A percentile compares a stretch with the other conserved stretches of the same genome.
Evolutionary conservation across 2,888 invertebrate species (phyloP).

Genomic region (Norana najaformis): DNA sequence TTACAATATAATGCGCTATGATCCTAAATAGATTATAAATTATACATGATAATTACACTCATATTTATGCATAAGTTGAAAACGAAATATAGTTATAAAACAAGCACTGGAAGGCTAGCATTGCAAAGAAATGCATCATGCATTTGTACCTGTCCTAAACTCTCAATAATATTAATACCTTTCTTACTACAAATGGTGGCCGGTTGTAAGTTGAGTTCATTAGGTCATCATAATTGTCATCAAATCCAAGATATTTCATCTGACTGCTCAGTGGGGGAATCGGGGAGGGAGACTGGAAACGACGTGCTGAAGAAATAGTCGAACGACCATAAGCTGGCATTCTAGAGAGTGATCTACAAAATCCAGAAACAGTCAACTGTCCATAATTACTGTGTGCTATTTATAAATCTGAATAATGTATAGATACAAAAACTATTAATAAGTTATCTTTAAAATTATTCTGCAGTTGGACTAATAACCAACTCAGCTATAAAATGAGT

Average conservation of each 20-base stretch:
- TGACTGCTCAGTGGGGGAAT: neutral
- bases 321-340: neutral
- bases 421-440: too few species aligned
- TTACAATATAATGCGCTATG: neutral
- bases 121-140: too few species aligned
- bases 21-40: neutral
- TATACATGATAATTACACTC: too few species aligned
- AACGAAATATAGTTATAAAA: neutral
- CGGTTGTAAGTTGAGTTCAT: slow-evolving; percentile 16
- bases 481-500: too few species aligned
- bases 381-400: too few species aligned
- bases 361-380: too few species aligned
- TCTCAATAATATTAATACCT: slow-evolving; percentile 20
- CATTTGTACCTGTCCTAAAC: neutral
- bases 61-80: neutral
- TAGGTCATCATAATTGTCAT: neutral
- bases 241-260: slow-evolving; percentile 19
- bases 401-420: too few species aligned
- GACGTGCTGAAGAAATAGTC: neutral
- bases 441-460: too few species aligned
- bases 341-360: neutral
- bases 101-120: neutral
- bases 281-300: neutral
- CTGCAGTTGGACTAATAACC: too few species aligned
- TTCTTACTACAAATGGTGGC: slow-evolving; percentile 37